Percentiles rank a stretch among this genome's conserved stretches.
phyloP scores from a whole-genome alignment of 2,113 vertebrate genomes.

The Uropsilus gracilis region DNA sequence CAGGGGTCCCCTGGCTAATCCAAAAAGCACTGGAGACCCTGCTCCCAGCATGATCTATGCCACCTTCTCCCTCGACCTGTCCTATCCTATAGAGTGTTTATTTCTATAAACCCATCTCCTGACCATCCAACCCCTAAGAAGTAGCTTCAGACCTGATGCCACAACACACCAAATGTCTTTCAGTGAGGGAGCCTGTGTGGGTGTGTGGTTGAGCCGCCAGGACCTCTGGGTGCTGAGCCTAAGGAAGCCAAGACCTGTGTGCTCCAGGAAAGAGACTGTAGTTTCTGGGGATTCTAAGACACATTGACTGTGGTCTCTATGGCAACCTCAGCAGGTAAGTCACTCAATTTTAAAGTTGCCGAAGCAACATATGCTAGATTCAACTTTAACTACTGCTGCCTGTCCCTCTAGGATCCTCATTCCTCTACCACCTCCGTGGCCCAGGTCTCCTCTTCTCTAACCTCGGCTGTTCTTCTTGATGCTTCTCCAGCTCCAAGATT shows the following conservation, averaged over 20 bases:
- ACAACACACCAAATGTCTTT: neutral
- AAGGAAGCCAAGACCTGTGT: neutral
- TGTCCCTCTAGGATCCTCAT: neutral
- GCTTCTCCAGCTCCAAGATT: neutral
- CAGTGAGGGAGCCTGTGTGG: accelerated
- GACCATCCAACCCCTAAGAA: neutral
- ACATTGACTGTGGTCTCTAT: neutral
- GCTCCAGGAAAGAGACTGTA: neutral
- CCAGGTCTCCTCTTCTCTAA: neutral
- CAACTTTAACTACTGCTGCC: neutral
- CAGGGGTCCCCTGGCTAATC: no score
- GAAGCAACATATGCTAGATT: neutral
- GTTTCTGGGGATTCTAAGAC: neutral
- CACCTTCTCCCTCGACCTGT: neutral
- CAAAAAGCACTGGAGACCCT: neutral
- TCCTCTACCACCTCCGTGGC: neutral
- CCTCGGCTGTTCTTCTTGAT: neutral
- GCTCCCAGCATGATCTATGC: no score
- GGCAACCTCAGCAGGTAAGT: neutral
- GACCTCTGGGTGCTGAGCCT: neutral
- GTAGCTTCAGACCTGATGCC: neutral
- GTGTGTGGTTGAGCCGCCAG: neutral
- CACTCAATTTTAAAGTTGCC: neutral
- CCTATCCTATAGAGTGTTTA: neutral
- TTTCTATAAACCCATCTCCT: neutral